These are phyloP conservation scores for Apamea sordens DNA, from an alignment of 2,888 invertebrate species.

Conservation along the genomic window DNA sequence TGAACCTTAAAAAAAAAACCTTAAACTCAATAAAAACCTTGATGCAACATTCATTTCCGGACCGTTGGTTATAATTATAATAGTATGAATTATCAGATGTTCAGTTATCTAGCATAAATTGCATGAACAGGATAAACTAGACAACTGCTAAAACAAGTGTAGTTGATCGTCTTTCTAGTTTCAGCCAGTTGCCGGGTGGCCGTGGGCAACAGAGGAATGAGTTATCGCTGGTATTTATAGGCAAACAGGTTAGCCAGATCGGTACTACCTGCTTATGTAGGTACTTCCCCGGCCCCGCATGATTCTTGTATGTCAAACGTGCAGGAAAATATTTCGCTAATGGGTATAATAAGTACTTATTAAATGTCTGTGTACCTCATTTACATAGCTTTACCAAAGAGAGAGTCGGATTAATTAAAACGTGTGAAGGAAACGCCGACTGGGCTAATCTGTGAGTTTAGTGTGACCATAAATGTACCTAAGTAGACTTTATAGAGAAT, in stretches of 20 bases:
- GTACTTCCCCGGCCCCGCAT: constrained; percentile 49
- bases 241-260: constrained; percentile 54
- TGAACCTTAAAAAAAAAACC: neutral
- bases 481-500: neutral
- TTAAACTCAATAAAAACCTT: neutral
- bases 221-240: constrained; percentile 39
- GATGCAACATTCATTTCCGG: neutral
- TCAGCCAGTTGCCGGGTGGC: constrained; percentile 16
- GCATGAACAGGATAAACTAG: neutral
- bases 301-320: constrained; percentile 44
- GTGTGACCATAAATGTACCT: neutral
- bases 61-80: neutral
- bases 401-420: constrained; percentile 37
- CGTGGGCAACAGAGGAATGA: constrained; percentile 35
- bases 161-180: constrained; percentile 17
- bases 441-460: constrained; percentile 9
- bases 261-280: constrained; percentile 17
- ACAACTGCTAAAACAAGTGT: constrained; percentile 7
- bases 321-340: constrained; percentile 37
- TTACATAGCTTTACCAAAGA: constrained; percentile 20
- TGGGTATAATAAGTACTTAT: constrained; percentile 20
- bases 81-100: neutral
- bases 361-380: constrained; percentile 29
- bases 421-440: constrained; percentile 8
- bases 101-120: neutral